phyloP scores from a whole-genome alignment of 2,888 invertebrate genomes.

The Augochlorella aurata region DNA sequence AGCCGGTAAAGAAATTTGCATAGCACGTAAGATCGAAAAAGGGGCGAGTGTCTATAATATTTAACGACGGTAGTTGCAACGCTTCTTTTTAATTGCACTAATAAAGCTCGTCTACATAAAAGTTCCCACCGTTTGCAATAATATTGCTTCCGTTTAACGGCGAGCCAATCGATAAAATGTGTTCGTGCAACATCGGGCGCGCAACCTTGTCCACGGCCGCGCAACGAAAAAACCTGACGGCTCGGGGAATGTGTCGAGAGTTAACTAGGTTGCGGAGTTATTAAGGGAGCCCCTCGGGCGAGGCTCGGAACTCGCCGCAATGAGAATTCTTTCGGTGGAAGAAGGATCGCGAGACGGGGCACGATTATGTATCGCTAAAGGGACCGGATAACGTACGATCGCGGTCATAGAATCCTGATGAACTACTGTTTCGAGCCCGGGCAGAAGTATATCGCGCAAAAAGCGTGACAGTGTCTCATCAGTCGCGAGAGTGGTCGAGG shows the following conservation, averaged over 20 bases:
- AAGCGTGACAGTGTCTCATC: conserved; percentile 6
- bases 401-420: conserved; percentile 6
- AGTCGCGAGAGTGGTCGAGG: not conserved
- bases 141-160: not conserved
- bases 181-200: not conserved
- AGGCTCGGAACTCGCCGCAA: not conserved
- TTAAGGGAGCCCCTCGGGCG: not conserved
- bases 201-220: not conserved
- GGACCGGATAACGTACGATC: not conserved
- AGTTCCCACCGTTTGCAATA: not conserved
- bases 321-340: not conserved
- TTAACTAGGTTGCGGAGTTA: conserved; percentile 5
- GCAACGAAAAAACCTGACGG: not conserved
- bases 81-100: not conserved
- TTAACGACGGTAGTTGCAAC: not conserved
- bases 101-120: not conserved
- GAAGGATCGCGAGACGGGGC: not conserved
- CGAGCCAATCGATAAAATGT: not conserved
- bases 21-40: too few species aligned
- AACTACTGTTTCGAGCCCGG: not conserved
- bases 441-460: not conserved
- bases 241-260: not conserved
- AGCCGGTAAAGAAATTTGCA: too few species aligned
- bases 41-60: not conserved
- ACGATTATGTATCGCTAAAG: not conserved